Evolutionary conservation across 2,113 vertebrate genomes (phyloP).

Genomic region (Syrmaticus mikado): DNA sequence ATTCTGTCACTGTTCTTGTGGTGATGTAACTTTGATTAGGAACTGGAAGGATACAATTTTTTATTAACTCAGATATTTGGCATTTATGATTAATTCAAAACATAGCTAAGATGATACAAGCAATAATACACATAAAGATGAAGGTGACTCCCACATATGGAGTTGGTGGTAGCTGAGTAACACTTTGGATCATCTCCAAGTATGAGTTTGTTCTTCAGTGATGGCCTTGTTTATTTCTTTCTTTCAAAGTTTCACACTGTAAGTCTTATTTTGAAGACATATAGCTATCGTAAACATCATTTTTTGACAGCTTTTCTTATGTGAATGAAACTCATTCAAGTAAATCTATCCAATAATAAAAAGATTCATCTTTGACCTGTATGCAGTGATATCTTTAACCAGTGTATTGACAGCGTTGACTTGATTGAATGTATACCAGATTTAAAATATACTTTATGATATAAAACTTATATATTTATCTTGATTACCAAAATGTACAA

Average conservation of each 20-base stretch:
- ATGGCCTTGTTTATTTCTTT: background rate
- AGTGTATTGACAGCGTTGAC: background rate
- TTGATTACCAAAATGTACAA: background rate
- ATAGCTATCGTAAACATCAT: background rate
- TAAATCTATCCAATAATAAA: background rate
- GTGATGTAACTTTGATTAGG: background rate
- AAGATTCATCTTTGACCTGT: background rate
- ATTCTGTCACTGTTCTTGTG: conserved; percentile 27
- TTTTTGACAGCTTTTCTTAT: background rate
- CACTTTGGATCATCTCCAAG: background rate
- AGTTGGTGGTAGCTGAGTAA: conserved; percentile 1
- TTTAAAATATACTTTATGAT: background rate
- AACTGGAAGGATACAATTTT: conserved; percentile 6
- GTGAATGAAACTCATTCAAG: background rate
- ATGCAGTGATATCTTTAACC: background rate
- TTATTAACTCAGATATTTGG: conserved; percentile 20
- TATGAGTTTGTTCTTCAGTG: background rate
- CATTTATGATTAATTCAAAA: conserved; percentile 45
- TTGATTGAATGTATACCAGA: background rate
- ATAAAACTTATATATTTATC: background rate
- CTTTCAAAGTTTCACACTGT: background rate
- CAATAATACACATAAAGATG: background rate
- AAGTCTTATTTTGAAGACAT: conserved; percentile 13
- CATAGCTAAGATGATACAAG: background rate
- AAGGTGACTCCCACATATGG: background rate